Base-by-base conservation (phyloP, 2,113 vertebrate species). In the Condylura cristata region DNA sequence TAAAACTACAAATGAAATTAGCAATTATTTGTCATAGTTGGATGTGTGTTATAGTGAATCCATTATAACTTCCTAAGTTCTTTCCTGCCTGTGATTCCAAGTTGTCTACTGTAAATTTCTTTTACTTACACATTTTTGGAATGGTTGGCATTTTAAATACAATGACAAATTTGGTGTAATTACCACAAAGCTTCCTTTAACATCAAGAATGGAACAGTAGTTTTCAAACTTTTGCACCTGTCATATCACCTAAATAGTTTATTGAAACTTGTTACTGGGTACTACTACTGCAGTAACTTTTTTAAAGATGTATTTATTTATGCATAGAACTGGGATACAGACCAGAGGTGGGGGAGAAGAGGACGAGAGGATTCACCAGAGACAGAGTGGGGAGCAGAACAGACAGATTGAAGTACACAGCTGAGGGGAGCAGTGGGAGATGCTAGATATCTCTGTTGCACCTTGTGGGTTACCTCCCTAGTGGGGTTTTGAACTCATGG, bases 31-130 rank as follows among this genome's bases (percentile, higher is more conserved):
- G 13, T 18, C 9, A 20, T 81, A 70, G 28, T 26, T 88, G n/a
- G 22, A 46, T 82, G 90, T 72, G 48, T 58, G 26, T n/a, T 86
- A n/a, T 87, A 18, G 20, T 72, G 34, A 2, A 20, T 88, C 60
- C 80, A 60, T 82, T 83, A 51, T 90, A 78, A 44, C 16, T 84
- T 60, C 11, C 14, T 61, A 61, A 53, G 6, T 70, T 86, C 17
- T 82, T 85, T 94, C 68, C 10, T 72, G 18, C 68, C 22, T 48
- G 26, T 84, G 48, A 3, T 65, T 80, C n/a, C 4, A 1, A 84
- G 39, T 78, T 90, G 53, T 76, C n/a, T 87, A 60, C 58, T 75
- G 41, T 24, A 83, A 84, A 66, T 20, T 14, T 53, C 61, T 87
- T 81, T 60, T 85, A 76, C n/a, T 91, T 60, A 48, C 10, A 51